Evolutionary conservation across 2,113 vertebrate genomes (phyloP).

Genomic region (Ochotona curzoniae): DNA sequence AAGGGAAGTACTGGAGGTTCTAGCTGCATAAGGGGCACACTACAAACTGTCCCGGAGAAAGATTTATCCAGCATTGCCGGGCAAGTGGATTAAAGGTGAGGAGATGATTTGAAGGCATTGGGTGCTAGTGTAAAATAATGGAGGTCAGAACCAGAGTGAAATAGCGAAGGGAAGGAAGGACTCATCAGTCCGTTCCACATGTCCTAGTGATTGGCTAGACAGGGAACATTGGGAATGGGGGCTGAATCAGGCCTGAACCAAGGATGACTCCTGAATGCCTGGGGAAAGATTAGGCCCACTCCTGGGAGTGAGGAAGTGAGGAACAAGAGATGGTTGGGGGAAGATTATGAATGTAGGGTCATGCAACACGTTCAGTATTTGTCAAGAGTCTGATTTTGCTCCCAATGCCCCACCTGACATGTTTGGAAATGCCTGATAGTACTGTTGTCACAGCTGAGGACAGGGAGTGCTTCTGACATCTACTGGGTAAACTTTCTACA

Average conservation of each 20-base stretch:
- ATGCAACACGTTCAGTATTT: not conserved
- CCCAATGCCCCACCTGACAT: not conserved
- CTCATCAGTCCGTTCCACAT: fast-evolving
- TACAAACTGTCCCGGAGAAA: not conserved
- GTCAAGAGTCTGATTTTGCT: not conserved
- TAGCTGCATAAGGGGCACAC: not conserved
- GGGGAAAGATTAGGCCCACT: not conserved
- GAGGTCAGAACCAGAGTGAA: not conserved
- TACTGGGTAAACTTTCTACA: not conserved
- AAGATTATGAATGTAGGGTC: not conserved
- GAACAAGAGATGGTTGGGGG: too few species aligned
- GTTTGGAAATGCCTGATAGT: not conserved
- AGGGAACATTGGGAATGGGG: not conserved
- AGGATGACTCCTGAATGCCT: not conserved
- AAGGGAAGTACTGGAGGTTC: not conserved
- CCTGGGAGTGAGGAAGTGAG: not conserved
- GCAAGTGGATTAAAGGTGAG: not conserved
- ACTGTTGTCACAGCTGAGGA: not conserved
- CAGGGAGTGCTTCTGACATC: too few species aligned
- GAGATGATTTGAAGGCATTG: not conserved
- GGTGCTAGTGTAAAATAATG: not conserved
- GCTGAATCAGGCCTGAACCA: fast-evolving
- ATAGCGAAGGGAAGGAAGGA: not conserved
- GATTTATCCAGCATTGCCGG: not conserved
- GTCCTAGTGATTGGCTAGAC: not conserved